Evolutionary conservation across 2,113 vertebrate species (phyloP).

Genomic region (Mus musculus): DNA sequence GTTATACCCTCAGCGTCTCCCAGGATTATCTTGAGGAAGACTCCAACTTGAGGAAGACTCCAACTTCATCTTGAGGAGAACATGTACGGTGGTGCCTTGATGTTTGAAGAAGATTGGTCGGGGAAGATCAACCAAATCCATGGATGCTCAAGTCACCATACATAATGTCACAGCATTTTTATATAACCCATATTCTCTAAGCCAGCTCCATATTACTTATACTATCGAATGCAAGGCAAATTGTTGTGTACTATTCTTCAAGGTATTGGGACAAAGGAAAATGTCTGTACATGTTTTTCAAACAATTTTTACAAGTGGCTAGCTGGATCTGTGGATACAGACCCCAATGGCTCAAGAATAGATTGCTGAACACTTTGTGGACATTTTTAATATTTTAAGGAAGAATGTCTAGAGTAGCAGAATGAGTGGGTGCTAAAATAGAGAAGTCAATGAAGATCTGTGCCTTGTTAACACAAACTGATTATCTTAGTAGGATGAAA

Average conservation of each 20-base stretch:
- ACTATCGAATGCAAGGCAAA: neutral
- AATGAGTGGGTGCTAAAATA: conserved; percentile 31
- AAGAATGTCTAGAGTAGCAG: neutral
- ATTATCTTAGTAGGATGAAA: neutral
- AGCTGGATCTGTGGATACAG: neutral
- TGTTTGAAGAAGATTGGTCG: neutral
- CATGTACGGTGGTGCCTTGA: neutral
- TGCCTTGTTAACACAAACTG: neutral
- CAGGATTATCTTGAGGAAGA: conserved; percentile 6
- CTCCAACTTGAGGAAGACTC: conserved; percentile 8
- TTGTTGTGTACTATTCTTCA: neutral
- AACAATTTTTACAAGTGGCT: neutral
- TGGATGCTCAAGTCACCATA: neutral
- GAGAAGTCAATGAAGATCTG: neutral
- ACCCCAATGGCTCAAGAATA: rapidly evolving
- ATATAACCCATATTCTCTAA: neutral
- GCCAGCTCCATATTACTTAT: neutral
- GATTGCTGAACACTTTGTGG: neutral
- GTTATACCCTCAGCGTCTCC: neutral
- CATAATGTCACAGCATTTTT: neutral
- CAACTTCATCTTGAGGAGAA: conserved; percentile 29
- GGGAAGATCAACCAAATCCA: neutral
- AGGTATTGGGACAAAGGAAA: neutral
- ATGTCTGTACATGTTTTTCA: neutral
- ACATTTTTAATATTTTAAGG: conserved; percentile 35